These are phyloP conservation scores for Palythoa caribaeorum DNA, from an alignment of 92 coral and sea anemone genomes.

Conservation along the genomic window DNA sequence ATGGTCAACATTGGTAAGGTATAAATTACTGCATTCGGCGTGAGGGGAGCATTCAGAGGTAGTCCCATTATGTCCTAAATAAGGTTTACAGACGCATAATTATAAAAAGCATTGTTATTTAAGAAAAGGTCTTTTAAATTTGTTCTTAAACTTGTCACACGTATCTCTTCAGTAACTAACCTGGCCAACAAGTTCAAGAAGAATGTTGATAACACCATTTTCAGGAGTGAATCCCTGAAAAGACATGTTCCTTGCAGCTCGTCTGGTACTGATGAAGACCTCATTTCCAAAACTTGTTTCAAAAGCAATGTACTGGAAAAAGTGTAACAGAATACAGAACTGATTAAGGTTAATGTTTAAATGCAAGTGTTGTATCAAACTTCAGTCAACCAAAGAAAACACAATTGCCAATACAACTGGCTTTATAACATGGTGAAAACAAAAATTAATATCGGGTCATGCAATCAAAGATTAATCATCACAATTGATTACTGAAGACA, in stretches of 20 bases:
- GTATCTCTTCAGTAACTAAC: conserved; percentile 42
- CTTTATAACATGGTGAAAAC: too few relatives aligned
- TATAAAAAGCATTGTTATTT: too few relatives aligned
- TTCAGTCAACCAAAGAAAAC: too few relatives aligned
- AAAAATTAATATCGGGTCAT: too few relatives aligned
- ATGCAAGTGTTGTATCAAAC: too few relatives aligned
- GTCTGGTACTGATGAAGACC: conserved; percentile 83
- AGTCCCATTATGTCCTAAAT: conserved; percentile 96
- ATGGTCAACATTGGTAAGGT: conserved; percentile 98
- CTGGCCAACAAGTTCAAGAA: conserved; percentile 93
- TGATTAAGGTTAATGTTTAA: not conserved
- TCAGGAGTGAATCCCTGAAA: conserved; percentile 93
- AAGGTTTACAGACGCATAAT: not conserved
- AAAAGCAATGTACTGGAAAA: conserved; percentile 92
- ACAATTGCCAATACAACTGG: too few relatives aligned
- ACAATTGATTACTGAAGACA: too few relatives aligned
- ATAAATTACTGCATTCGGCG: conserved; percentile 86
- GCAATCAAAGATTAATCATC: too few relatives aligned
- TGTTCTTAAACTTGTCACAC: too few relatives aligned
- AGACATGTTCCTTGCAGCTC: conserved; percentile 98
- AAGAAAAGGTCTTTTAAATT: too few relatives aligned
- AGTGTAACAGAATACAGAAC: not conserved
- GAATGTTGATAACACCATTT: conserved; percentile 84
- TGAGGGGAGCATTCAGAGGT: conserved; percentile 92
- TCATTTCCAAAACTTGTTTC: conserved; percentile 86